These are phyloP conservation scores for Ochotona princeps DNA, from an alignment of 2,113 vertebrate genomes.

Conservation along the genomic window DNA sequence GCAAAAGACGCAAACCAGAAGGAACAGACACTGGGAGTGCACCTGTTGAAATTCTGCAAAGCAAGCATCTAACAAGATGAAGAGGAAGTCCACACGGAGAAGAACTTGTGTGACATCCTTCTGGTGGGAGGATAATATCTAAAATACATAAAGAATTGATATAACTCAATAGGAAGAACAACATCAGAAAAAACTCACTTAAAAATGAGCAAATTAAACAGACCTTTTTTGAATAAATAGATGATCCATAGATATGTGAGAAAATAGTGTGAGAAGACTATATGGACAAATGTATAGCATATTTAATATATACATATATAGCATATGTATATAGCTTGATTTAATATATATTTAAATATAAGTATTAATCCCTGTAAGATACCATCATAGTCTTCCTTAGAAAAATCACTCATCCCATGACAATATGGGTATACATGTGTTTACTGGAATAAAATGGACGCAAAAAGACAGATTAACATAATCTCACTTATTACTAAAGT, in stretches of 20 bases:
- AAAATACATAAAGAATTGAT: background rate
- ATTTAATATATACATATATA: too few species aligned
- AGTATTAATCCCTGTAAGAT: too few species aligned
- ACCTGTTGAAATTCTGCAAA: background rate
- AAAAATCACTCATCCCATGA: background rate
- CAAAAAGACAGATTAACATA: background rate
- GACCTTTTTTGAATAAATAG: background rate
- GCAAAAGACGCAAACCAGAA: background rate
- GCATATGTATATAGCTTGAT: too few species aligned
- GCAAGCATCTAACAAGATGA: background rate
- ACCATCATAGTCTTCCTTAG: background rate
- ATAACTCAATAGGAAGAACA: background rate
- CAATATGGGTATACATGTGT: background rate
- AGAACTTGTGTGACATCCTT: background rate
- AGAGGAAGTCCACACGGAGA: background rate
- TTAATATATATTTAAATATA: too few species aligned
- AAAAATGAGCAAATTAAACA: background rate
- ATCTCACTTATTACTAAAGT: background rate
- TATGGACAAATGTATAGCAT: too few species aligned
- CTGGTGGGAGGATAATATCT: background rate
- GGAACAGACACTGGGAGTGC: background rate
- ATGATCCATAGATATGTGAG: background rate
- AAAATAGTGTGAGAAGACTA: background rate
- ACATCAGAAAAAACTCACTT: background rate
- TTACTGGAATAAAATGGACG: background rate